Evolutionary conservation across 2,888 invertebrate genomes (phyloP).

Genomic region (Rhynchonema sp.): DNA sequence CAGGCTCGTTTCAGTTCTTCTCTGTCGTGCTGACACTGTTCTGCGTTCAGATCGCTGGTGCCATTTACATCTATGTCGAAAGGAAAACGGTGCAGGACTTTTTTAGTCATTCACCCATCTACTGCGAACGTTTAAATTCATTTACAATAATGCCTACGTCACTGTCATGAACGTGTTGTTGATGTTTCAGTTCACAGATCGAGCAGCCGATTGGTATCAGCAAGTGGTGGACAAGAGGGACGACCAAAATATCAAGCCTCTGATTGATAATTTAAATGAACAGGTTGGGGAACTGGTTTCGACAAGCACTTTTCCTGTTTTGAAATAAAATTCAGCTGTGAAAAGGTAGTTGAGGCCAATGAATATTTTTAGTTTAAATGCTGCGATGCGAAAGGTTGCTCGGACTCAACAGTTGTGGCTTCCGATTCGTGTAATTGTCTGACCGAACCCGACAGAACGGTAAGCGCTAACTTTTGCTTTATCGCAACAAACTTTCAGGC

Average conservation of each 20-base stretch:
- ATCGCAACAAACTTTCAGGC: too few species aligned
- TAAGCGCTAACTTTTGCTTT: neutral
- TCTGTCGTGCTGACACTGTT: constrained; percentile 13
- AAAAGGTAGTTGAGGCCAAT: too few species aligned
- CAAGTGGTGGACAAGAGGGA: neutral
- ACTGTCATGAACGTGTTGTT: neutral
- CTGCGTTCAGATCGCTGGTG: constrained; percentile 13
- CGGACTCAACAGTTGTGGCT: constrained; percentile 4
- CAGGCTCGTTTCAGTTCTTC: constrained; percentile 12
- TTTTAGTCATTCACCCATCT: neutral
- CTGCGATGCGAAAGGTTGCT: constrained; percentile 15
- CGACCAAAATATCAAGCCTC: neutral
- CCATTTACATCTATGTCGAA: constrained; percentile 12
- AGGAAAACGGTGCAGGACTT: neutral
- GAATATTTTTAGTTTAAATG: constrained; percentile 15
- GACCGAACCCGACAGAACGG: neutral
- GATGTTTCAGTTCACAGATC: neutral
- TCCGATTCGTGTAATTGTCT: neutral
- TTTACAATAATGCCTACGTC: neutral
- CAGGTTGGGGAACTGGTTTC: too few species aligned
- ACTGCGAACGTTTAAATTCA: neutral
- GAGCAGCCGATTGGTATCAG: neutral
- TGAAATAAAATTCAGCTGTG: too few species aligned
- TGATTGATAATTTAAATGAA: neutral
- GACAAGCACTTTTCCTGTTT: too few species aligned